Evolutionary conservation across 1,140 invertebrate species (phyloP).

Genomic region (Papilio glaucus): DNA sequence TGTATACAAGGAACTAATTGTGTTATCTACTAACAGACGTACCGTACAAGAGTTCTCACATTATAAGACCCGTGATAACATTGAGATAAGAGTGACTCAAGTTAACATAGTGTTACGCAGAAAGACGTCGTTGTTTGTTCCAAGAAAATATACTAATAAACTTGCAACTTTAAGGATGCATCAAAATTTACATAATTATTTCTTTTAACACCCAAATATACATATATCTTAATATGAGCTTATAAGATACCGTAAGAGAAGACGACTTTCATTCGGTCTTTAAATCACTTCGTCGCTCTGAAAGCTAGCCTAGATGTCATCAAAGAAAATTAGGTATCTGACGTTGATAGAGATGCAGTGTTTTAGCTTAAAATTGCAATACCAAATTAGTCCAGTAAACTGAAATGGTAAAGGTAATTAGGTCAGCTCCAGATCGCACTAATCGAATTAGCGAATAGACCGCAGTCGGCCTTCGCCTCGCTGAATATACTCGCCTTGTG

Average conservation of each 20-base stretch:
- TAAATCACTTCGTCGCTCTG: neutral
- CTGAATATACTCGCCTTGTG: slow-evolving; percentile 14
- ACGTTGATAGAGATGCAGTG: neutral
- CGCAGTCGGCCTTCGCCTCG: slow-evolving; percentile 37
- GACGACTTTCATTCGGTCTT: neutral
- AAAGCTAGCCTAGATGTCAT: neutral
- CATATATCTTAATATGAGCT: neutral
- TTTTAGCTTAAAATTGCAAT: neutral
- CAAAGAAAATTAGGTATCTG: neutral
- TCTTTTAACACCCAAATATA: neutral
- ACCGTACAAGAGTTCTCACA: slow-evolving; percentile 5
- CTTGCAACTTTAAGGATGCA: neutral
- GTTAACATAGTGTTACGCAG: neutral
- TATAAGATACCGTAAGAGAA: neutral
- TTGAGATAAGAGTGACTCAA: neutral
- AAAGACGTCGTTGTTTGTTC: neutral
- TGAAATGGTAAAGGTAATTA: slow-evolving; percentile 45
- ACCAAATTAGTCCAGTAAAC: slow-evolving; percentile 33
- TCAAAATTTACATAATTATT: neutral
- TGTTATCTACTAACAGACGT: neutral
- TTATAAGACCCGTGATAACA: neutral
- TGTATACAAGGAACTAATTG: neutral
- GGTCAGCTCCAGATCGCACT: slow-evolving; percentile 47
- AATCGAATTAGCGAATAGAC: slow-evolving; percentile 55
- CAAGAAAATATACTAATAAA: neutral